Base-by-base conservation (phyloP, 2,888 invertebrate genomes). In the Apocheima hispidaria region DNA sequence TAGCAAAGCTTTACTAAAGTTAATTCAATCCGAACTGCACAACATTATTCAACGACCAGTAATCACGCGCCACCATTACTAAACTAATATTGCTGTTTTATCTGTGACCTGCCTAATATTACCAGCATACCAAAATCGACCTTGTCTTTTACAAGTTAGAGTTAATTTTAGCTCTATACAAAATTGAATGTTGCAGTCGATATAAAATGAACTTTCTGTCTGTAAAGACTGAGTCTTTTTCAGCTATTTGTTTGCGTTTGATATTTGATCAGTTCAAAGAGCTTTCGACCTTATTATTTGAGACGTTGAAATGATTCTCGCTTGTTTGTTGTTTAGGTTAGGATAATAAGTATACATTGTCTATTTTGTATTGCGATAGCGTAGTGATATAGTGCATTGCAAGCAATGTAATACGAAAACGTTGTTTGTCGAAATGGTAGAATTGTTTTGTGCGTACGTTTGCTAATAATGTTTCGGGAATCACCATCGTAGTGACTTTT, bases 51-150 rank as follows among this genome's bases (percentile, higher is more conserved):
- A 65, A 74, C 71, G 58, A 53, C 67, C 66, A 69, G 65, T 67
- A 60, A 49, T 54, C 53, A 43, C 54, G 43, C 26, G n/a, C 43
- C 26, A 35, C 58, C 72, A 65, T 74, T 73, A 66, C 50, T 57
- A 60, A 65, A 73, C 68, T 66, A 63, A 60, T 61, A 52, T 58
- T 48, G 35, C 51, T 51, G 30, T 52, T 43, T 57, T 50, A 38
- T 20, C 59, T 38, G 26, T 66, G 64, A 67, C 69, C 64, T 53
- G 40, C 66, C 72, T 75, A 61, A 77, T 68, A 72, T 70, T 66
- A 67, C 43, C 38, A 61, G 59, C 40, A 68, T 38, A 14, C 64
- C 50, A 71, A 77, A 75, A 70, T 62, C 69, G 63, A 78, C 79
- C 73, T 66, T 79, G 75, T 67, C 2, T 5, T 44, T 16, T 5